Conservation (phyloP, 2,113 vertebrate genomes). For the Dermatemys mawii region DNA sequence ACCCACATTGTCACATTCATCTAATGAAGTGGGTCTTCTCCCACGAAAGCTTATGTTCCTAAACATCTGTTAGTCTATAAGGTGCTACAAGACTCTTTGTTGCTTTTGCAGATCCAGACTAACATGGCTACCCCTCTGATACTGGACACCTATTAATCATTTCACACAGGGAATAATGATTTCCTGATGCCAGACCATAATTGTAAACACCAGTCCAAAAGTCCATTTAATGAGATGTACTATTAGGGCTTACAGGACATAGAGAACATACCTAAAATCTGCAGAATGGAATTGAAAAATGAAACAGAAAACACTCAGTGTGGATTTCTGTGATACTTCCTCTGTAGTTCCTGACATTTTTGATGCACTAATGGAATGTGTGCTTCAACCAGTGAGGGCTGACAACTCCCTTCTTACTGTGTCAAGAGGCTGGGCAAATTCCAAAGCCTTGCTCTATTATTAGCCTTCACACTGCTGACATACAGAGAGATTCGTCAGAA, state of each 20-base stretch:
- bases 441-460: background rate
- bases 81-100: too few relatives aligned
- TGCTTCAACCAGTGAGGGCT: background rate
- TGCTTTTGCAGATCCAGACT: too few relatives aligned
- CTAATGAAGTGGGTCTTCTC: too few relatives aligned
- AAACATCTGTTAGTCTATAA: too few relatives aligned
- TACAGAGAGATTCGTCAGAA: background rate
- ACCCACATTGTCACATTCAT: too few relatives aligned
- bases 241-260: background rate
- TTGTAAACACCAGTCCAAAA: slow-evolving; percentile 42
- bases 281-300: background rate
- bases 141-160: too few relatives aligned
- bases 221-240: background rate
- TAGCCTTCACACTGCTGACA: background rate
- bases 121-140: too few relatives aligned
- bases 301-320: background rate
- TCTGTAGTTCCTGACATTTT: background rate
- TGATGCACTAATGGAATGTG: background rate
- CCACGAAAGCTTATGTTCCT: too few relatives aligned
- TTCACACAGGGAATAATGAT: slow-evolving; percentile 33
- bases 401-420: background rate
- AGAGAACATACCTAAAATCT: slow-evolving; percentile 1
- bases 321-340: background rate
- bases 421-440: background rate
- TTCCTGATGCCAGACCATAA: slow-evolving; percentile 54